Conservation (phyloP, 1,140 invertebrate genomes). For the Dolichoris vasculosae region DNA sequence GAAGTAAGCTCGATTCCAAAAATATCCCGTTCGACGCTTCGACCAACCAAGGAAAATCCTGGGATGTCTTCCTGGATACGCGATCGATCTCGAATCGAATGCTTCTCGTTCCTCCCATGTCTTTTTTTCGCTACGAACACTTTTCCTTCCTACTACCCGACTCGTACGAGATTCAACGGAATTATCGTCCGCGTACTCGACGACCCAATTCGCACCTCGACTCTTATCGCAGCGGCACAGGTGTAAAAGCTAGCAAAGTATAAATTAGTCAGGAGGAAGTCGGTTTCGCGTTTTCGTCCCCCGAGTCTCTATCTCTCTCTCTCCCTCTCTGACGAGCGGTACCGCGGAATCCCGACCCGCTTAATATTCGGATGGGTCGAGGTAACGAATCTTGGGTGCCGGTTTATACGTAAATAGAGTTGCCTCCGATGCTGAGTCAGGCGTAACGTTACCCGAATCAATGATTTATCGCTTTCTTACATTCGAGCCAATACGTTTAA, state of each 20-base stretch:
- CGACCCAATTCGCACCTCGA: slow-evolving; percentile 22
- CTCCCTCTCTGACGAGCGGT: background rate
- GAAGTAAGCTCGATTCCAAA: background rate
- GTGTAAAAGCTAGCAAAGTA: background rate
- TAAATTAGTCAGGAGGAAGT: slow-evolving; percentile 46
- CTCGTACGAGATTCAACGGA: background rate
- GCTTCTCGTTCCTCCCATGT: background rate
- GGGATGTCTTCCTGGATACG: background rate
- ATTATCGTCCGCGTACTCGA: background rate
- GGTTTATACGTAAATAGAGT: background rate
- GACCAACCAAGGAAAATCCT: too few relatives aligned
- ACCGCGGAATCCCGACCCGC: too few relatives aligned
- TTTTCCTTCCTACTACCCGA: background rate
- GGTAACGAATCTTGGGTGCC: background rate
- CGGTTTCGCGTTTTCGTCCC: slow-evolving; percentile 21
- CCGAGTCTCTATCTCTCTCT: too few relatives aligned
- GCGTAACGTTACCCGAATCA: background rate
- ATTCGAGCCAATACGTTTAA: background rate
- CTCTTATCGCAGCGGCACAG: slow-evolving; percentile 55
- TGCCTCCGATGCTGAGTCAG: background rate
- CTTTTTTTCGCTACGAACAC: background rate
- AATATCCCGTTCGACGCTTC: too few relatives aligned
- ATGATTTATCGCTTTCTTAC: background rate
- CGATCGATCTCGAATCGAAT: background rate
- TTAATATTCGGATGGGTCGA: background rate